Percentiles rank a stretch among this genome's conserved stretches.
These are phyloP conservation scores for Scytalopus superciliaris DNA, from an alignment of 2,113 vertebrate species.

Conservation along the genomic window DNA sequence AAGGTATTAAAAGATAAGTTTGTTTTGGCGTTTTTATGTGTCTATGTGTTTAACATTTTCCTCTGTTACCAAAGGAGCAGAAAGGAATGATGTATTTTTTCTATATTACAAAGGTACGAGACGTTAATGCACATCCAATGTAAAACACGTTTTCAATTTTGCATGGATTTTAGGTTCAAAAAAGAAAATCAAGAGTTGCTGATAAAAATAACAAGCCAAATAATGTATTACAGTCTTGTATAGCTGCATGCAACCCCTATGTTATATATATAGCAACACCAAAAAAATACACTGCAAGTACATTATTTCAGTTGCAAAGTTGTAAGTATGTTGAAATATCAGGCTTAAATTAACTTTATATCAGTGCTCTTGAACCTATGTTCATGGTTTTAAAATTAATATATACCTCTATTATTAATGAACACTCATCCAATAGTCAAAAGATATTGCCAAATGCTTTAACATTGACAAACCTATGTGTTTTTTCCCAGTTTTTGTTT, in stretches of 20 bases:
- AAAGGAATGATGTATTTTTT: not conserved
- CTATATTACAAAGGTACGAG: not conserved
- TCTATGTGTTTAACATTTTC: not conserved
- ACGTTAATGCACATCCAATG: not conserved
- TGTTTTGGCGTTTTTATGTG: not conserved
- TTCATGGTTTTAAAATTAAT: not conserved
- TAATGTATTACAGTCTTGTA: not conserved
- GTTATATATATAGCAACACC: not conserved
- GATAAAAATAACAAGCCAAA: not conserved
- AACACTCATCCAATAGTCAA: not conserved
- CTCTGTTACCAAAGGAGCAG: not conserved
- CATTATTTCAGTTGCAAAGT: not conserved
- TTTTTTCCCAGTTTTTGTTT: not conserved
- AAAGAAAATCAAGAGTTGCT: not conserved
- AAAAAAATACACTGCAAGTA: not conserved
- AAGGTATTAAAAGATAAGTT: not conserved
- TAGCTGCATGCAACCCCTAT: not conserved
- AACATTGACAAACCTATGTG: not conserved
- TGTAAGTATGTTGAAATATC: not conserved
- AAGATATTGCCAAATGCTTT: not conserved
- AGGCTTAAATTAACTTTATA: not conserved
- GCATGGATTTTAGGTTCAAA: not conserved
- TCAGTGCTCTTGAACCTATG: not conserved
- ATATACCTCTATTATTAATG: not conserved
- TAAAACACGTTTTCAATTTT: not conserved